Base-by-base conservation (phyloP, 2,797 vertebrate genomes). In the Knipowitschia caucasica region DNA sequence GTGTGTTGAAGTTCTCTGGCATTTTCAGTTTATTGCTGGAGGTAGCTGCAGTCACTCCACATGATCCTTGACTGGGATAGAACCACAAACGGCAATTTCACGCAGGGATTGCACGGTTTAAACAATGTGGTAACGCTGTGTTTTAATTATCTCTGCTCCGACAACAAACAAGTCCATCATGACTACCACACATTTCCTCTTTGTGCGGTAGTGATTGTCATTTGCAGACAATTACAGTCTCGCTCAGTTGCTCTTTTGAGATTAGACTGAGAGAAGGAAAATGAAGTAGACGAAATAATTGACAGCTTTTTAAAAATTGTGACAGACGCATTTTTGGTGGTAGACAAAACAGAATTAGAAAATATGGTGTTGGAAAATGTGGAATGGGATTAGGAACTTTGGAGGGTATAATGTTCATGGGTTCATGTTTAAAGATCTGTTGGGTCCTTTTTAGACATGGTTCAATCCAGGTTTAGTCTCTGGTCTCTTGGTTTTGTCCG, bases 211-310 rank as follows among this genome's bases (percentile, higher is more conserved):
- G 35, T 44, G 53, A 61, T 35, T 61, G 52, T 30, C 30, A 53
- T 69, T 71, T 62, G 36, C 43, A 60, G 26, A 45, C 58, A 68
- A 71, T 57, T 57, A 53, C 12, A 36, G 56, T 29, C 23, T 58
- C 27, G 47, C 43, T 35, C 11, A 27, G 29, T 33, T 49, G 9
- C 20, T 60, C 36, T 40, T 40, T 21, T 27, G 43, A 64, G 47
- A 68, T 62, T 23, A 58, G 15, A 57, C 15, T 17, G 14, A 2
- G 40, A 36, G 11, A 0, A 45, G 6, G n/a, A 62, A 40, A 57
- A 54, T 61, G n/a, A 63, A 2, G 11, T 23, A 17, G 18, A 15
- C 61, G 49, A 61, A 53, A 56, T 44, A 40, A 56, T n/a, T 33
- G 53, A 62, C 31, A 47, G 34, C 21, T 56, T 61, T 21, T 55